Conservation (phyloP, 2,113 vertebrate genomes). For the Motacilla tschutschensis region DNA sequence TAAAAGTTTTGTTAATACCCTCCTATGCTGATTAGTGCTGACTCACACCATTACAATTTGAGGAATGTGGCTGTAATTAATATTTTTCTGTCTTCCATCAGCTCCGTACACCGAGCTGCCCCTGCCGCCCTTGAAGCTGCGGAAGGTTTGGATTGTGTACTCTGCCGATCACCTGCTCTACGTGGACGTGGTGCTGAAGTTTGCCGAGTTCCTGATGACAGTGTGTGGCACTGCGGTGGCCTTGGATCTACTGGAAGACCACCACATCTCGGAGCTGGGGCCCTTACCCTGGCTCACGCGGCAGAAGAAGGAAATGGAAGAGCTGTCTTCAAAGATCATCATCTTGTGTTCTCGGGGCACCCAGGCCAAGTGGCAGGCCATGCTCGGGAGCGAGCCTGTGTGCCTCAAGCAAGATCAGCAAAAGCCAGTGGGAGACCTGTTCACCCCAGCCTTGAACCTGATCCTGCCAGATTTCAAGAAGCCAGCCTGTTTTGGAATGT, state of each 20-base stretch:
- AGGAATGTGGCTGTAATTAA: background rate
- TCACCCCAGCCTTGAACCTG: slow-evolving; percentile 87
- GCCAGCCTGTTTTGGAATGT: slow-evolving; percentile 84
- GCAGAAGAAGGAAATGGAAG: slow-evolving; percentile 82
- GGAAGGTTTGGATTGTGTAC: slow-evolving; percentile 88
- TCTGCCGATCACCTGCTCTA: slow-evolving; percentile 90
- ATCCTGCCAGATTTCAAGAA: slow-evolving; percentile 89
- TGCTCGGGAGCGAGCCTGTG: slow-evolving; percentile 76
- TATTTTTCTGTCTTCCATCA: background rate
- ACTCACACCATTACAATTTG: background rate
- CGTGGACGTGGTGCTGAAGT: slow-evolving; percentile 87
- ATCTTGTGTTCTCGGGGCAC: slow-evolving; percentile 90
- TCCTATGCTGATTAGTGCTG: background rate
- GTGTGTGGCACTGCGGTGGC: slow-evolving; percentile 87
- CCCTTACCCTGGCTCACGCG: slow-evolving; percentile 85
- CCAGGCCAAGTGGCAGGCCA: slow-evolving; percentile 90
- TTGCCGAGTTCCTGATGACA: slow-evolving; percentile 86
- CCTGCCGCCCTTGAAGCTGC: slow-evolving; percentile 46
- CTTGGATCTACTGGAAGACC: slow-evolving; percentile 85
- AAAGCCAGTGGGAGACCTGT: slow-evolving; percentile 83
- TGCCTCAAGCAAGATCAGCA: slow-evolving; percentile 79
- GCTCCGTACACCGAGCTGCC: background rate
- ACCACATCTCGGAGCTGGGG: slow-evolving; percentile 81
- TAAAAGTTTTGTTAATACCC: background rate
- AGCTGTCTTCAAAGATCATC: slow-evolving; percentile 82